Percentiles rank a stretch among this genome's conserved stretches.
phyloP scores from a whole-genome alignment of 2,888 invertebrate genomes.

The Mesorhabditis spiculigera region DNA sequence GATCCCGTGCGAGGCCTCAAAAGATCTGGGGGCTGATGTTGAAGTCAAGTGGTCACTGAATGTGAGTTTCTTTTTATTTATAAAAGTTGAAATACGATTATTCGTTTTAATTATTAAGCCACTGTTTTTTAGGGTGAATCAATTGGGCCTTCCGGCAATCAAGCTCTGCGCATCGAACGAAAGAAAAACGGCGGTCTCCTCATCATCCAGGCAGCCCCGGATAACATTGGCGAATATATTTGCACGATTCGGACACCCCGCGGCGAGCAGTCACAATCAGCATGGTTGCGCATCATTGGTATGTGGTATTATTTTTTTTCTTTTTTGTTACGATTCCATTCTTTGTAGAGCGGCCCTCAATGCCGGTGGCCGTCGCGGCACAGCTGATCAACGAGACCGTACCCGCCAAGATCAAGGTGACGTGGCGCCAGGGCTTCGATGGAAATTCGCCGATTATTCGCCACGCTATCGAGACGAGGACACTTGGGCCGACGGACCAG shows the following conservation, averaged over 20 bases:
- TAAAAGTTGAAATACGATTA: neutral
- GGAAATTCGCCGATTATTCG: conserved; percentile 88
- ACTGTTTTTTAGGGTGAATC: conserved; percentile 21
- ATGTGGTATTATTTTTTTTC: neutral
- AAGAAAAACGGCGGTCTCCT: conserved; percentile 33
- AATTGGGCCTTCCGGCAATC: conserved; percentile 28
- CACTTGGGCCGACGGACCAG: conserved; percentile 68
- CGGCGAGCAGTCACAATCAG: conserved; percentile 78
- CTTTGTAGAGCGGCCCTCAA: conserved; percentile 80
- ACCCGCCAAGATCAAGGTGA: conserved; percentile 68
- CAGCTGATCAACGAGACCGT: conserved; percentile 72
- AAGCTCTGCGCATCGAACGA: conserved; percentile 26
- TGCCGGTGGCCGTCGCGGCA: conserved; percentile 83
- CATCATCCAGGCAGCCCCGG: conserved; percentile 65
- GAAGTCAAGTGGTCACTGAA: conserved; percentile 41
- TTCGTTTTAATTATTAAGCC: neutral
- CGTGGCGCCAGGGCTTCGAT: conserved; percentile 69
- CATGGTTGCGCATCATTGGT: conserved; percentile 74
- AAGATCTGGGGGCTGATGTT: conserved; percentile 69
- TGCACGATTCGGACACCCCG: conserved; percentile 81
- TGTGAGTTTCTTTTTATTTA: conserved; percentile 21
- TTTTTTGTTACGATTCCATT: conserved; percentile 15
- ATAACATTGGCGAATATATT: conserved; percentile 79
- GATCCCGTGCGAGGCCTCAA: conserved; percentile 87
- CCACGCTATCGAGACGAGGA: conserved; percentile 84